Conservation (phyloP, 2,113 vertebrate species). For the Mobula hypostoma region DNA sequence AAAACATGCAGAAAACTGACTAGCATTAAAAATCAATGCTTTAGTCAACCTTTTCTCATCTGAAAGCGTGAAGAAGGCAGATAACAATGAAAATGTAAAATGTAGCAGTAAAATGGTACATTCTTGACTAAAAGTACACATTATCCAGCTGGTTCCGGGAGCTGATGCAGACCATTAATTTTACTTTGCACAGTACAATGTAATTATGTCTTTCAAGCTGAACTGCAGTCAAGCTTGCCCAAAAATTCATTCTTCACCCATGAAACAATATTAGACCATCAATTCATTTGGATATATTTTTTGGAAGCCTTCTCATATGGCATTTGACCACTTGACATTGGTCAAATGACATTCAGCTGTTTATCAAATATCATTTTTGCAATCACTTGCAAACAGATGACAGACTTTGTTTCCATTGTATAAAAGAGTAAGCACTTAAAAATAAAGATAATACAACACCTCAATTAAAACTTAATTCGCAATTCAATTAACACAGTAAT, state of each 20-base stretch:
- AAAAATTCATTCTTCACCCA: background rate
- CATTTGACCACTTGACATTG: background rate
- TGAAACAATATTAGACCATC: background rate
- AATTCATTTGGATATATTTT: background rate
- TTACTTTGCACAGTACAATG: background rate
- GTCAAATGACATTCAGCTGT: background rate
- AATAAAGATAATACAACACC: background rate
- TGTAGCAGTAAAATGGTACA: slow-evolving; percentile 1
- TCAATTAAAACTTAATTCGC: background rate
- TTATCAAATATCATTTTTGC: background rate
- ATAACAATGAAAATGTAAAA: slow-evolving; percentile 17
- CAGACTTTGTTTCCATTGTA: background rate
- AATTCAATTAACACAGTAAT: background rate
- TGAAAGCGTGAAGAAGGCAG: slow-evolving; percentile 7
- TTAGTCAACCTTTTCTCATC: background rate
- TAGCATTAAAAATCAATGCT: slow-evolving; percentile 18
- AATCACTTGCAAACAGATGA: background rate
- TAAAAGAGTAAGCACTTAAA: background rate
- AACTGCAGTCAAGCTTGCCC: background rate
- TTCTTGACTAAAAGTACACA: background rate
- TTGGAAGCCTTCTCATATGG: background rate
- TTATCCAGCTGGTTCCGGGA: background rate
- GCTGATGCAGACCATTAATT: slow-evolving; percentile 10
- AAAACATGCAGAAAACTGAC: background rate
- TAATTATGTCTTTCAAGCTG: background rate